Base-by-base conservation (phyloP, 2,797 vertebrate genomes). In the Calcarius lapponicus region DNA sequence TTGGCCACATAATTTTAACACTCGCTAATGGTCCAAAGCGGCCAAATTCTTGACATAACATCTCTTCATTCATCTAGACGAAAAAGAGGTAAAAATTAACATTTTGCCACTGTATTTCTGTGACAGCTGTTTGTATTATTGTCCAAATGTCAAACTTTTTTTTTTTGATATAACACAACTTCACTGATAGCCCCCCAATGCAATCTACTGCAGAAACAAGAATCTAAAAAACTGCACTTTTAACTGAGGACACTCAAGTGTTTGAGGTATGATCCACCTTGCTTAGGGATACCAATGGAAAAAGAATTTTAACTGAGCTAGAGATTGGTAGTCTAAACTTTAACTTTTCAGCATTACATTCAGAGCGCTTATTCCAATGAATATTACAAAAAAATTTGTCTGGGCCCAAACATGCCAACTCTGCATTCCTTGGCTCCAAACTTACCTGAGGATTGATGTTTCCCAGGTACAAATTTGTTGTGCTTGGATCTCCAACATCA, bases 1-100 rank as follows among this genome's bases (percentile, higher is more conserved):
- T 98, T 17, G 99, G 99, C 99, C 99, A 99, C 99, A 99, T 99
- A 97, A 99, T 99, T 98, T 99, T 99, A 95, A 99, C 99, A 84
- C 99, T 99, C 6, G 99, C 99, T 97, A 99, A 97, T 3, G 99
- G 99, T 82, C 99, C 99, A 88, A 99, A 99, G 66, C 99, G 98
- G 57, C 99, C 99, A 97, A 99, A 99, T 96, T 99, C 99, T 96
- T 99, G 99, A 97, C 99, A 99, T 73, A 99, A 96, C 99, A 99
- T 99, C 97, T 99, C 99, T 96, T 99, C 99, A 60, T 99, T 99
- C 99, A 99, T 99, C 99, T 99, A 82, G 20, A 65, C 6, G 61
- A 90, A 24, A 65, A 73, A 50, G 22, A 72, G 21, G 34, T 42
- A 70, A 93, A 79, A 93, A 61, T 73, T 26, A 93, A n/a, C 7